Base-by-base conservation (phyloP, 1,140 invertebrate species). In the Drosophila cardini region DNA sequence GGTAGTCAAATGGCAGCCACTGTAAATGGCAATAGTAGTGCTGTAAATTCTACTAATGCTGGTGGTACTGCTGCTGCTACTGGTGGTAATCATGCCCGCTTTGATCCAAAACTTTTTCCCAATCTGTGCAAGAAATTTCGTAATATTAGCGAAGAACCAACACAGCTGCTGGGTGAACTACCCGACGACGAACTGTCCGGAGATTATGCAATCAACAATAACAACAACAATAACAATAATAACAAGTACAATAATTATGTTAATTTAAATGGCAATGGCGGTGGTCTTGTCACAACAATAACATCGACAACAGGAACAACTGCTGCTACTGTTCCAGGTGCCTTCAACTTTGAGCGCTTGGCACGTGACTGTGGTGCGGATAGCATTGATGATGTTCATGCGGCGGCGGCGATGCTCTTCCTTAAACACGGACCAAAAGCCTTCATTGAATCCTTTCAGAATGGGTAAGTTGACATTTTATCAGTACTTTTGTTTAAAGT, bases 331-430 rank as follows among this genome's bases (percentile, higher is more conserved):
- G 30, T 55, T 2, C 21, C 21, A 4, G 78, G 80, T 57, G 72
- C 65, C 57, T 84, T 80, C 30, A 91, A 79, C n/a, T 91, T 83
- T 40, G 90, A 91, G 56, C 75, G 80, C 8, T 56, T 92, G 74
- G 90, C 85, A 2, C 76, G 91, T 26, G 91, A 92, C 40, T 87
- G 87, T 16, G 91, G 91, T 13, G 84, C 91, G 3, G 94, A 95
- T 45, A 93, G 94, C 40, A 93, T 95, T 42, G 95, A 95, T 62
- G 96, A 96, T 86, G 96, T 96, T 1, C 96, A 97, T 92, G 96
- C 96, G 7, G 96, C 96, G 2, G 95, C 96, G 8, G 96, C 96
- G 0, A 96, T 97, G 94, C 93, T 97, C 43, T 96, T 95, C 45
- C 94, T 97, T 53, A 96, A 97, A 91, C 95, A 96, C 91, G 96